Evolutionary conservation across 1,140 invertebrate genomes (phyloP), one percentile per base, ranked within the genome.

Genomic region (Reticulitermes speratus): DNA sequence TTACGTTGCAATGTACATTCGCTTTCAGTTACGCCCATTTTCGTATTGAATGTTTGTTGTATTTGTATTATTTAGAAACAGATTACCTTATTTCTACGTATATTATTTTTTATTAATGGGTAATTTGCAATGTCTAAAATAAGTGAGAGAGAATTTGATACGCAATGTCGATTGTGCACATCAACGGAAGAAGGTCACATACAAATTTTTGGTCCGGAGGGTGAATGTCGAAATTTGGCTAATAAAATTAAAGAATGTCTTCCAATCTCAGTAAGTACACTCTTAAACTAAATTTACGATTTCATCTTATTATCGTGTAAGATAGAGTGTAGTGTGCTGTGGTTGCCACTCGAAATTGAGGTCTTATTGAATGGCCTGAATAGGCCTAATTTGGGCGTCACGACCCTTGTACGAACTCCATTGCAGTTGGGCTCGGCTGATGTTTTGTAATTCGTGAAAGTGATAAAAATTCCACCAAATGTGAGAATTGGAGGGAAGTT

Each of bases 111-210:
- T 48, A 86, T 86, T 82, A 83, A 83, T 82, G 82, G 38, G 45
- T 87, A 84, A 69, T 84, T 75, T 83, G 83, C 38, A 87, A 84
- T 87, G 86, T 87, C 86, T 84, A 69, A 69, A 65, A 44, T 87
- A 21, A 87, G 55, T 44, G 86, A 87, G 30, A 75, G 14, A 30
- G 52, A 44, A 45, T 84, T 45, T 87, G 82, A 84, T 65, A 65
- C 44, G 44, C 86, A 87, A 87, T 87, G 86, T 87, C 86, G 86
- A 23, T 81, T 87, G 82, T 87, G 86, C 83, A 87, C 86, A 82
- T 87, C 86, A 38, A 84, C 86, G 83, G 82, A 84, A 84, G 82
- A 84, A 84, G 86, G 86, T 87, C 86, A 87, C 45, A 83, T 87
- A 52, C 38, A 44, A 84, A 87, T 87, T 85, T 87, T 87, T 87